phyloP scores from a whole-genome alignment of 2,113 vertebrate genomes.

The Pedetes capensis region DNA sequence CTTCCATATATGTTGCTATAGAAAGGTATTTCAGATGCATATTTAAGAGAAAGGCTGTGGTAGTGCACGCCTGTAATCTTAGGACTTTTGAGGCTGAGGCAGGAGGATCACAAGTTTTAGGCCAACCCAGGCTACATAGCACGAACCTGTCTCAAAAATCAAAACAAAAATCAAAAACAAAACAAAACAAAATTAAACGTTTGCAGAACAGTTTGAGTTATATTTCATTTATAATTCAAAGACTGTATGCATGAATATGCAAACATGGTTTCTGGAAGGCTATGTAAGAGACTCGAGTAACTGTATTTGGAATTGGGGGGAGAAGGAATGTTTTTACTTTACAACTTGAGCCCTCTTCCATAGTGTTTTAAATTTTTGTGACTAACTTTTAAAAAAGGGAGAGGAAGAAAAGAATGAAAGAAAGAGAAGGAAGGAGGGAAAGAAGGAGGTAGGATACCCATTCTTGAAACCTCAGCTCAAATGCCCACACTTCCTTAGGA shows the following conservation, averaged over 20 bases:
- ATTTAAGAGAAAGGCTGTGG: neutral
- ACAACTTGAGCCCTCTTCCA: neutral
- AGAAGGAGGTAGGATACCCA: neutral
- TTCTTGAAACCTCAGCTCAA: neutral
- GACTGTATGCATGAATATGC: neutral
- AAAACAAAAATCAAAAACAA: neutral
- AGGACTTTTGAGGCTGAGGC: neutral
- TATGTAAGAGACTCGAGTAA: neutral
- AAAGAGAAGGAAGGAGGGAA: neutral
- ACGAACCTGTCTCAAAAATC: neutral
- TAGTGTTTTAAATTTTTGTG: neutral
- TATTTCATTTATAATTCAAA: conserved; percentile 2
- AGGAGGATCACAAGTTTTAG: neutral
- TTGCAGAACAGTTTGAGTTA: neutral
- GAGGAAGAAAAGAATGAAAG: neutral
- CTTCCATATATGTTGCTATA: neutral
- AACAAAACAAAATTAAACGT: too few relatives aligned
- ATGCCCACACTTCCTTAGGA: neutral
- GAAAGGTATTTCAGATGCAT: neutral
- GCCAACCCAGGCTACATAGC: neutral
- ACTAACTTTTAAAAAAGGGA: neutral
- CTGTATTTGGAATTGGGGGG: neutral
- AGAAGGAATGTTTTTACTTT: neutral
- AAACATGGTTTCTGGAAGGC: neutral
- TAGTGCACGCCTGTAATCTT: neutral